Evolutionary conservation across 2,888 invertebrate genomes (phyloP).

Genomic region (Iphiclides podalirius): DNA sequence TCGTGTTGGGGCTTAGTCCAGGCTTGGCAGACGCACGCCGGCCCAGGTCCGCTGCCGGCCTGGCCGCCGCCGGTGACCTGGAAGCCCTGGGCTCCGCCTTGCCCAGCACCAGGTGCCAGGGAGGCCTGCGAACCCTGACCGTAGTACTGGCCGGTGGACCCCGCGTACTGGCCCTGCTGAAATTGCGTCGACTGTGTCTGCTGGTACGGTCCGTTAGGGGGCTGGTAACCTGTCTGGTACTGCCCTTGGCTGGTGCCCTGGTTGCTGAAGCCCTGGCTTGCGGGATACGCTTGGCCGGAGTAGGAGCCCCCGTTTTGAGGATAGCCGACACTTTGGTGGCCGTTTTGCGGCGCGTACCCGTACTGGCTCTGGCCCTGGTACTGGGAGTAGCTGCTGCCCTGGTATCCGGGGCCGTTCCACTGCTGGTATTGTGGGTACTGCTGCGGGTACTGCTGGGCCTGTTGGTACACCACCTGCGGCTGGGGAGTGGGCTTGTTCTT

Average conservation of each 20-base stretch:
- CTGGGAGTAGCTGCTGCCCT: slow-evolving; percentile 38
- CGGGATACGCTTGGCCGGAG: slow-evolving; percentile 27
- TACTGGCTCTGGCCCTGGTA: slow-evolving; percentile 41
- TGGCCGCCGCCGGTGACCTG: slow-evolving; percentile 44
- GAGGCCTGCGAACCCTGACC: slow-evolving; percentile 20
- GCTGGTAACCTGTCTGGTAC: slow-evolving; percentile 32
- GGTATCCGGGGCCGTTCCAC: slow-evolving; percentile 39
- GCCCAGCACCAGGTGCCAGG: slow-evolving; percentile 9
- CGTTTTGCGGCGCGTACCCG: slow-evolving; percentile 38
- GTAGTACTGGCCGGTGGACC: slow-evolving; percentile 16
- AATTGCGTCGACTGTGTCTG: slow-evolving; percentile 13
- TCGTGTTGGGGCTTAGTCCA: slow-evolving; percentile 58
- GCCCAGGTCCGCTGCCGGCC: slow-evolving; percentile 44
- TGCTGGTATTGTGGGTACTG: slow-evolving; percentile 34
- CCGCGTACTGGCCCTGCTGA: slow-evolving; percentile 18
- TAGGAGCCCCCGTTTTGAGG: slow-evolving; percentile 28
- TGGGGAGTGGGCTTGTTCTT: slow-evolving; percentile 55
- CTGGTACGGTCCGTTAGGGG: slow-evolving; percentile 25
- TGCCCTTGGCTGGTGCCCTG: slow-evolving; percentile 32
- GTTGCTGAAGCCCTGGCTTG: slow-evolving; percentile 15
- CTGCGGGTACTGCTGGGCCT: slow-evolving; percentile 41
- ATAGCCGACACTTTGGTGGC: slow-evolving; percentile 35
- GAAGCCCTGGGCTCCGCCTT: slow-evolving; percentile 41
- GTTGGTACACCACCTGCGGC: slow-evolving; percentile 29
- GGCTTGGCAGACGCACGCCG: slow-evolving; percentile 65